Conservation (phyloP, 2,113 vertebrate species). For the Numenius arquata region DNA sequence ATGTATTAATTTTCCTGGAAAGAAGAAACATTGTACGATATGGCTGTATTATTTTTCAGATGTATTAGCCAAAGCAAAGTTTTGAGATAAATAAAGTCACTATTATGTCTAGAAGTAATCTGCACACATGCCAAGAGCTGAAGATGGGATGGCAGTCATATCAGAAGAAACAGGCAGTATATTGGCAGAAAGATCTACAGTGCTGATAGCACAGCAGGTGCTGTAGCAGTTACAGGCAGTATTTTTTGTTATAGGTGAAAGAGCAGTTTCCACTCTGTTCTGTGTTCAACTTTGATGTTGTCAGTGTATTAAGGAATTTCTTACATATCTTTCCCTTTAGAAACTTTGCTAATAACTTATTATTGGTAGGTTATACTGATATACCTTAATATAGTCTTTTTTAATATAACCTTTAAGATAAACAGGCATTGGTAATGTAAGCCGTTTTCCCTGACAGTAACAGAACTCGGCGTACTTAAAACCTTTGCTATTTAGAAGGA, state of each 20-base stretch:
- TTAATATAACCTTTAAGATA: not conserved
- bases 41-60: not conserved
- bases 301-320: not conserved
- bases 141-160: not conserved
- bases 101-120: not conserved
- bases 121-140: not conserved
- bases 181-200: not conserved
- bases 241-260: not conserved
- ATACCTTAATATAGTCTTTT: not conserved
- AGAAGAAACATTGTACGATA: fast-evolving
- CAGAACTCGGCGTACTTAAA: not conserved
- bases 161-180: not conserved
- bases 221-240: not conserved
- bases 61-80: not conserved
- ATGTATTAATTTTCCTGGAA: not conserved
- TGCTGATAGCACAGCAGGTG: not conserved
- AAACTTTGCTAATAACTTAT: not conserved
- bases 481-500: not conserved
- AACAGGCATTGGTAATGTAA: not conserved
- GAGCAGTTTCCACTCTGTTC: not conserved
- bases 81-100: not conserved
- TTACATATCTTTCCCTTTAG: not conserved
- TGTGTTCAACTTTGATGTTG: not conserved
- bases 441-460: not conserved
- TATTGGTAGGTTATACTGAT: not conserved